Conservation (phyloP, 2,888 invertebrate genomes). For the Pachydiplax longipennis region DNA sequence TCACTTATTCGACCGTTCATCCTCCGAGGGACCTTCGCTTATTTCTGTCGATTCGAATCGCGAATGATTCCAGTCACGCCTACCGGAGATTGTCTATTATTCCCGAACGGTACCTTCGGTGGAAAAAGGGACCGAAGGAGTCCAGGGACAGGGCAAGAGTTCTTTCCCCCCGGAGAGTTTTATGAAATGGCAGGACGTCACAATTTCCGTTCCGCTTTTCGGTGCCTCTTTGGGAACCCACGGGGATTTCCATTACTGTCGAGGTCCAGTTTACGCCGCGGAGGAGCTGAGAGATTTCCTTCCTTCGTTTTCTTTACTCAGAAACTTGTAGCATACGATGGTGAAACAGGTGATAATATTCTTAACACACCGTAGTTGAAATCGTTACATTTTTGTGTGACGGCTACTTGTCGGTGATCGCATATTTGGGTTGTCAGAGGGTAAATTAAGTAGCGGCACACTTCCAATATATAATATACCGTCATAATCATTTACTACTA, state of each 20-base stretch:
- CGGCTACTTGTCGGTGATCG: no score
- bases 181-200: background rate
- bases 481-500: no score
- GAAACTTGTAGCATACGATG: no score
- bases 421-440: no score
- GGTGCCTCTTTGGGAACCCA: background rate
- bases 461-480: no score
- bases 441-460: no score
- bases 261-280: background rate
- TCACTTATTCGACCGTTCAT: no score
- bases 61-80: background rate
- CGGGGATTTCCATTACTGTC: background rate
- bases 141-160: background rate
- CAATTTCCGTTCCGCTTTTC: background rate
- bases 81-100: background rate
- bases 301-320: background rate
- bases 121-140: background rate
- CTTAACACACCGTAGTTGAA: no score
- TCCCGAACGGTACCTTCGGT: background rate
- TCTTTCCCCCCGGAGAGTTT: background rate
- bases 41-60: background rate
- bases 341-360: no score
- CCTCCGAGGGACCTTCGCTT: background rate
- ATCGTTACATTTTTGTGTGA: no score
- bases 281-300: background rate